A percentile compares a stretch with the other conserved stretches of the same genome.
phyloP scores from a whole-genome alignment of 2,797 vertebrate species.

The Chaetophractus vellerosus region DNA sequence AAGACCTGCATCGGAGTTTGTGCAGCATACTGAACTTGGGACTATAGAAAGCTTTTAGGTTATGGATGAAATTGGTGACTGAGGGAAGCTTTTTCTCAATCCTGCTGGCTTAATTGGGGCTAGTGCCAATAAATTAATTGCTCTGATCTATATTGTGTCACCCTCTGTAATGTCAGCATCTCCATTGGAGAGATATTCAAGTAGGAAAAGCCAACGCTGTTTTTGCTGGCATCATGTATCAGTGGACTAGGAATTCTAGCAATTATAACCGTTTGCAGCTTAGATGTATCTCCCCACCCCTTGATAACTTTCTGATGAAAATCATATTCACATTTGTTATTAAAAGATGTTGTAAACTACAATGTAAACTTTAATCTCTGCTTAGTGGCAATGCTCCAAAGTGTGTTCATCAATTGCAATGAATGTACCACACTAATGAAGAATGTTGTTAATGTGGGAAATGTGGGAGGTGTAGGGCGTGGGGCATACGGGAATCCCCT shows the following conservation, averaged over 20 bases:
- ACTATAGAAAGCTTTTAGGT: not conserved
- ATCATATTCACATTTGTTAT: not conserved
- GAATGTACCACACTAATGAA: too few relatives aligned
- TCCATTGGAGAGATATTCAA: not conserved
- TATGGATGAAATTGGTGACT: not conserved
- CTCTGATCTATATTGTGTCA: not conserved
- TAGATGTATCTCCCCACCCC: not conserved
- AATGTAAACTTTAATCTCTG: too few relatives aligned
- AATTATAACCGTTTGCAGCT: not conserved
- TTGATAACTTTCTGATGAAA: not conserved
- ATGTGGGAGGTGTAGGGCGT: too few relatives aligned
- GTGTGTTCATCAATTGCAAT: too few relatives aligned
- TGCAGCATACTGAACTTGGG: not conserved
- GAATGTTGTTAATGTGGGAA: too few relatives aligned
- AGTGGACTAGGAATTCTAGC: not conserved
- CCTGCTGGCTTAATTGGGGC: not conserved
- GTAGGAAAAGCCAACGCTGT: not conserved
- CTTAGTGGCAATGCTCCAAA: too few relatives aligned
- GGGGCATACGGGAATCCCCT: too few relatives aligned
- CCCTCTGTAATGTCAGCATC: not conserved
- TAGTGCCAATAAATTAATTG: not conserved
- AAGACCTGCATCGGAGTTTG: not conserved
- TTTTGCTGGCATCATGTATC: fast-evolving
- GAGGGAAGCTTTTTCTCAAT: not conserved
- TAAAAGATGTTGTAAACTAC: not conserved